Evolutionary conservation across 2,888 invertebrate genomes (phyloP).

Genomic region (Agrochola circellaris): DNA sequence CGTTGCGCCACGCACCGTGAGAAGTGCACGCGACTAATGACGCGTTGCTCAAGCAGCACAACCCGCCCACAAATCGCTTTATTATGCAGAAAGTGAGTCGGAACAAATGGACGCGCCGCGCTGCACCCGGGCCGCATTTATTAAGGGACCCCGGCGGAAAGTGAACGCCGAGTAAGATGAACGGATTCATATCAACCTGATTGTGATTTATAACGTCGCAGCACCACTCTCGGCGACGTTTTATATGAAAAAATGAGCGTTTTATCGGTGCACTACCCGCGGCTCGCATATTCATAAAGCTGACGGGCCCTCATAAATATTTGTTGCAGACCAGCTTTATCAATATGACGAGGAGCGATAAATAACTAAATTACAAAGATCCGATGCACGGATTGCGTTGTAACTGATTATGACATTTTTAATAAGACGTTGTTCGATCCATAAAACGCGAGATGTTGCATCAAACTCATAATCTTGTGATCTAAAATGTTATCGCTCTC

Average conservation of each 20-base stretch:
- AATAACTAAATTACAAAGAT: conserved; percentile 71
- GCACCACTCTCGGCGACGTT: conserved; percentile 49
- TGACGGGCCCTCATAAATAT: conserved; percentile 80
- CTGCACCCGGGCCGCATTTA: conserved; percentile 69
- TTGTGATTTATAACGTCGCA: conserved; percentile 76
- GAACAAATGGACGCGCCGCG: conserved; percentile 74
- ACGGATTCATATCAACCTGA: conserved; percentile 74
- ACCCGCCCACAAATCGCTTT: conserved; percentile 79
- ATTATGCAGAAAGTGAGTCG: conserved; percentile 82
- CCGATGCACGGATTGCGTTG: conserved; percentile 43
- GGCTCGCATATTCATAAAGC: conserved; percentile 86
- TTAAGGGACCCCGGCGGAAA: conserved; percentile 72
- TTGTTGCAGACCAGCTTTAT: conserved; percentile 74
- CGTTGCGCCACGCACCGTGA: conserved; percentile 72
- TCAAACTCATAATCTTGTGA: conserved; percentile 60
- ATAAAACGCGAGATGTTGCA: conserved; percentile 51
- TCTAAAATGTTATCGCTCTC: conserved; percentile 55
- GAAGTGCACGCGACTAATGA: conserved; percentile 75
- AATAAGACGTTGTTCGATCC: conserved; percentile 51
- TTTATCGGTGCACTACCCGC: conserved; percentile 76
- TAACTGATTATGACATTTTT: conserved; percentile 63
- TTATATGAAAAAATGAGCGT: conserved; percentile 80
- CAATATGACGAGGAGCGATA: conserved; percentile 68
- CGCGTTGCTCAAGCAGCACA: conserved; percentile 73
- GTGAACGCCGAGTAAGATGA: conserved; percentile 70